Base-by-base conservation (phyloP, 2,888 invertebrate species). In the Anoplius nigerrimus region DNA sequence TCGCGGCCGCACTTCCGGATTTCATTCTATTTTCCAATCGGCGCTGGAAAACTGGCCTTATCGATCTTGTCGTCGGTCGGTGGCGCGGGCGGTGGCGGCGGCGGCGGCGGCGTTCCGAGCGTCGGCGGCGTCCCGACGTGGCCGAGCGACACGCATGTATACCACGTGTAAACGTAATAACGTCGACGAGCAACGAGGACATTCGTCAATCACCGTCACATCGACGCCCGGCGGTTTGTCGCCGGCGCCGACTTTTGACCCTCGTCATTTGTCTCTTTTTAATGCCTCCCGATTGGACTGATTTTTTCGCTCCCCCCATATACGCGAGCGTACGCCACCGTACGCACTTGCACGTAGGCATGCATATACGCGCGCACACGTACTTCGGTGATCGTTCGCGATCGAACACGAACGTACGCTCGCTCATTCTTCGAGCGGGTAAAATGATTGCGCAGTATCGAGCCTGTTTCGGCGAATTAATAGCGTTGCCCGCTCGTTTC, bases 101-200 rank as follows among this genome's bases (percentile, higher is more conserved):
- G 21, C 20, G 21, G 6, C 18, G 51, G 18, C 2, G 18, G 51
- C 11, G n/a, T n/a, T n/a, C n/a, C n/a, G n/a, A n/a, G n/a, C n/a
- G 0, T 4, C 20, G 15, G 22, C 15, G 21, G 15, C 11, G 24
- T 16, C 20, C 34, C 34, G 42, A 13, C 13, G 34, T 3, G 34
- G 20, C 18, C 34, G 43, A 20, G 18, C 52, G 24, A 18, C 27
- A 77, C 65, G 67, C 68, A 62, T 72, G 70, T 57, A 66, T 62
- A 64, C 53, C 66, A 57, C 69, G 71, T 74, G 78, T 78, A 76
- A 78, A 78, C 72, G 78, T 78, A 78, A 78, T 78, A 78, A 78
- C 76, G 76, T 70, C 62, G 74, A 66, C 69, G 68, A 70, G 64
- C 62, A 68, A 72, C 70, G 68, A 18, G 63, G 66, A 68, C 72